Percentiles rank a stretch among this genome's conserved stretches.
Evolutionary conservation across 2,888 invertebrate species (phyloP).

Genomic region (Serripes groenlandicus): DNA sequence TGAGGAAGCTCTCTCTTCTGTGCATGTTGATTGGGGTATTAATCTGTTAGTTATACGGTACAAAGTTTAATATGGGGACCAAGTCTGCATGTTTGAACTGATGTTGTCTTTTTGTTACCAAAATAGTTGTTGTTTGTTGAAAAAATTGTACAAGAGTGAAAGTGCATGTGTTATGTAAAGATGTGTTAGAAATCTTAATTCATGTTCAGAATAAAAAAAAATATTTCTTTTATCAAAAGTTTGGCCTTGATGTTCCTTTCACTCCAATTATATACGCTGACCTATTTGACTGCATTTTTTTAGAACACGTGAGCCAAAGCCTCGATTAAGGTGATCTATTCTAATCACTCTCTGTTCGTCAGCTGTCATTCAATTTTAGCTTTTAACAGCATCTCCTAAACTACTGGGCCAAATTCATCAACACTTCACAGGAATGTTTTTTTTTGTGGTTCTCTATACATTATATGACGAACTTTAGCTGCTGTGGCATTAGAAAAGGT

Average conservation of each 20-base stretch:
- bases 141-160: conserved; percentile 10
- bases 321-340: too few relatives aligned
- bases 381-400: too few relatives aligned
- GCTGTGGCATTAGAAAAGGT: too few relatives aligned
- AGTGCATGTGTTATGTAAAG: conserved; percentile 19
- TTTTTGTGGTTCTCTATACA: too few relatives aligned
- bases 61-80: neutral
- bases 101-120: conserved; percentile 11
- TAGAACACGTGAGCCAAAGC: too few relatives aligned
- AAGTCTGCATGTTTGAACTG: neutral
- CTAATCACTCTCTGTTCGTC: too few relatives aligned
- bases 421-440: too few relatives aligned
- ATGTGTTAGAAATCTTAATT: conserved; percentile 22
- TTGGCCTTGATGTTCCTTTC: neutral
- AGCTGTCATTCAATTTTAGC: too few relatives aligned
- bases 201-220: conserved; percentile 17
- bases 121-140: conserved; percentile 11
- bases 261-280: too few relatives aligned
- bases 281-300: too few relatives aligned
- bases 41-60: neutral
- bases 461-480: too few relatives aligned
- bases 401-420: too few relatives aligned
- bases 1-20: neutral
- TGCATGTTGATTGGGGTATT: neutral
- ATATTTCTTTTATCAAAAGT: conserved; percentile 20